These are phyloP conservation scores for Pantherophis vulpinus DNA, from an alignment of 2,797 vertebrate genomes.

Conservation along the genomic window DNA sequence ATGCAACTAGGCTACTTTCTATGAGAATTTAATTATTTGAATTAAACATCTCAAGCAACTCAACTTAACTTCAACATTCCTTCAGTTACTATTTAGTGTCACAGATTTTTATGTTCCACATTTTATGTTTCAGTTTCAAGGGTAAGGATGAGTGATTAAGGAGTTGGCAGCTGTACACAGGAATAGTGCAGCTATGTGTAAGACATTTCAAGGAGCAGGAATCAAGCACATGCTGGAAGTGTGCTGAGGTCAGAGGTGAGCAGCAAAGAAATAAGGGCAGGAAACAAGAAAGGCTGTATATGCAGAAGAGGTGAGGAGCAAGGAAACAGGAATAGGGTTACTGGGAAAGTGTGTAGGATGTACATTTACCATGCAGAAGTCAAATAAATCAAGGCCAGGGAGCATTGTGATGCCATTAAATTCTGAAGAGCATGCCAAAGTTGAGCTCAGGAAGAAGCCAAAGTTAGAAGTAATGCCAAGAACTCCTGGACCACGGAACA, in stretches of 20 bases:
- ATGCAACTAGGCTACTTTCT: not conserved
- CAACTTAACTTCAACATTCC: not conserved
- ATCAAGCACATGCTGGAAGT: not conserved
- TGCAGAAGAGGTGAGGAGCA: not conserved
- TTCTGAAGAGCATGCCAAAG: not conserved
- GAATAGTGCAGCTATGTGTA: not conserved
- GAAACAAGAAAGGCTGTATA: not conserved
- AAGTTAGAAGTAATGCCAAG: not conserved
- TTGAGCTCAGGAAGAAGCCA: not conserved
- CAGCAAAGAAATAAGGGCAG: not conserved
- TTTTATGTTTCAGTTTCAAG: not conserved
- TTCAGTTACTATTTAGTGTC: not conserved
- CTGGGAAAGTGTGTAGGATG: not conserved
- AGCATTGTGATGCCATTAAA: not conserved
- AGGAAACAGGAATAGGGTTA: not conserved
- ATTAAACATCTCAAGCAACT: not conserved
- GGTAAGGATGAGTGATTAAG: not conserved
- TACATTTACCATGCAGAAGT: not conserved
- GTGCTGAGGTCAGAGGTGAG: not conserved
- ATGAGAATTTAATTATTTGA: not conserved
- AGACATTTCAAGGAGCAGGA: not conserved
- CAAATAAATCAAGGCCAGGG: not conserved
- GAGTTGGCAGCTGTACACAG: not conserved
- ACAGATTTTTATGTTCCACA: not conserved
- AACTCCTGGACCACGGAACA: not conserved